Percentiles rank a stretch among this genome's conserved stretches.
These are phyloP conservation scores for Glaucidium brasilianum DNA, from an alignment of 2,113 vertebrate genomes.

Conservation along the genomic window DNA sequence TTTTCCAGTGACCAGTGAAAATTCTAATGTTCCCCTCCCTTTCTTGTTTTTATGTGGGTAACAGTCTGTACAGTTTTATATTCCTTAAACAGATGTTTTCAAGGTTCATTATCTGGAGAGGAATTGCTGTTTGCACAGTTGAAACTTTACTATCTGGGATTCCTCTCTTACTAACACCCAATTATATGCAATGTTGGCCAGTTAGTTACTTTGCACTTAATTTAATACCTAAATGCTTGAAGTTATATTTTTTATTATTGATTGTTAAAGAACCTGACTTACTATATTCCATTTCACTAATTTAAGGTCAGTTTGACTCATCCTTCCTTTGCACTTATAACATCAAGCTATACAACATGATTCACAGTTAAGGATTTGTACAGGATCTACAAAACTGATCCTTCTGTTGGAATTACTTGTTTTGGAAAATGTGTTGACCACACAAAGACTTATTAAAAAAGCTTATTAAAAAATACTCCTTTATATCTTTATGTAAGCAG, in stretches of 20 bases:
- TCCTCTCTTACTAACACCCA: background rate
- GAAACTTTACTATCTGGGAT: background rate
- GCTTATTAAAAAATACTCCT: background rate
- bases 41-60: background rate
- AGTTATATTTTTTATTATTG: background rate
- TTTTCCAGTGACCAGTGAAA: background rate
- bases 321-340: background rate
- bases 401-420: background rate
- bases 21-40: background rate
- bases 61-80: background rate
- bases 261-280: background rate
- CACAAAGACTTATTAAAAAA: background rate
- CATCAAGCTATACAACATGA: background rate
- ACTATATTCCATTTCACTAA: background rate
- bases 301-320: background rate
- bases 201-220: background rate
- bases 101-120: background rate
- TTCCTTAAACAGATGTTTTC: background rate
- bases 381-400: background rate
- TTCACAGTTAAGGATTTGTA: background rate
- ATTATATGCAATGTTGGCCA: background rate
- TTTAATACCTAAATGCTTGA: background rate
- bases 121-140: background rate
- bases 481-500: background rate
- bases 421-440: background rate